Evolutionary conservation across 2,797 vertebrate genomes (phyloP), one percentile per base, ranked within the genome.

Genomic region (Linurgus olivaceus): DNA sequence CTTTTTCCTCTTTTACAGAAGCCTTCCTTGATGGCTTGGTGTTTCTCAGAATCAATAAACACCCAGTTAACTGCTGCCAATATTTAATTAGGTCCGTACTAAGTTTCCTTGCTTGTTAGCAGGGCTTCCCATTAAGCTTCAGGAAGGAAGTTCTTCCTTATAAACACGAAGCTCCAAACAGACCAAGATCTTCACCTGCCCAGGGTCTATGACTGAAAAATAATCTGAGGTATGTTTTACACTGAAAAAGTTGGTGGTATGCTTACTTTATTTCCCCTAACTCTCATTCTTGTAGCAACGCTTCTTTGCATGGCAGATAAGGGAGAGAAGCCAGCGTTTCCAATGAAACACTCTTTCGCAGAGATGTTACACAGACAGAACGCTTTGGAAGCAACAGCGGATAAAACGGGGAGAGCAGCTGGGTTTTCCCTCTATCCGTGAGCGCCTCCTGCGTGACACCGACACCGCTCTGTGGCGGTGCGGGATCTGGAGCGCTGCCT

Each of bases 111-210:
- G n/a, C 65, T 40, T 68, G 3, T 42, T 82, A 84, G 71, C 76
- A 62, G n/a, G 24, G 54, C 65, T 88, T 94, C 61, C 86, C 90
- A 78, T 62, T 75, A 70, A 35, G 66, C 42, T 90, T 67, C 77
- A 93, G 88, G 88, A 92, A 94, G 80, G 86, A 90, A 96, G 93
- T 31, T 77, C 73, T 75, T 92, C 79, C 62, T 65, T 87, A 85
- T 89, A 67, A 82, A 83, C 72, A 83, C 14, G 3, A 94, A 91
- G 71, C 54, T 93, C 51, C 88, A 78, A 93, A 62, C 0, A 85
- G 88, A 94, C 44, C 58, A 29, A 50, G 52, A 29, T 23, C 54
- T 92, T 76, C 82, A 96, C 82, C 78, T 85, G 67, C 73, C 54
- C 31, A 17, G 42, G 45, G 62, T 82, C 48, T 61, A 25, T 1